phyloP scores from a whole-genome alignment of 2,113 vertebrate species.

The Dipodomys spectabilis region DNA sequence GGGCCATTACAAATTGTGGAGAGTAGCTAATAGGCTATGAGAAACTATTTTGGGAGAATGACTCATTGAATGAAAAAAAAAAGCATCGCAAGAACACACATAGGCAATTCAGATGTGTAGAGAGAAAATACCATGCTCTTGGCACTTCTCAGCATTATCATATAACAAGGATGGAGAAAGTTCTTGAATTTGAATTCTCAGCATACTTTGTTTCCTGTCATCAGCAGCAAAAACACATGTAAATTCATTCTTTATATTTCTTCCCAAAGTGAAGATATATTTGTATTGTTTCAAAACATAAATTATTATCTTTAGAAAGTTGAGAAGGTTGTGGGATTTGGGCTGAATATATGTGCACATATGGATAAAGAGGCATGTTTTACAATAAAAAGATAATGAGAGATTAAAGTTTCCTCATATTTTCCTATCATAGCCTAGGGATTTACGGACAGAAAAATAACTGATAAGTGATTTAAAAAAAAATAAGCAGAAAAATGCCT shows the following conservation, averaged over 20 bases:
- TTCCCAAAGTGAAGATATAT: slow-evolving; percentile 57
- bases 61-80: slow-evolving; percentile 23
- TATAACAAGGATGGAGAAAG: neutral
- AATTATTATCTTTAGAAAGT: slow-evolving; percentile 41
- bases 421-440: slow-evolving; percentile 32
- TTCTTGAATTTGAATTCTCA: slow-evolving; percentile 45
- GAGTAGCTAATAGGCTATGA: slow-evolving; percentile 51
- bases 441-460: slow-evolving; percentile 53
- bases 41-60: slow-evolving; percentile 48
- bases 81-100: neutral
- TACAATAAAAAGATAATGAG: slow-evolving; percentile 29
- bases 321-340: slow-evolving; percentile 47
- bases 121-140: slow-evolving; percentile 13
- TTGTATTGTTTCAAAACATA: slow-evolving; percentile 58
- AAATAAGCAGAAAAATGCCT: slow-evolving; percentile 23
- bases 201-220: slow-evolving; percentile 41
- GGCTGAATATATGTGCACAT: neutral
- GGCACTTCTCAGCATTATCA: neutral
- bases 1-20: slow-evolving; percentile 32
- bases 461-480: slow-evolving; percentile 58
- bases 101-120: neutral
- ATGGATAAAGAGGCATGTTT: neutral
- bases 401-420: slow-evolving; percentile 32
- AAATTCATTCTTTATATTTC: neutral
- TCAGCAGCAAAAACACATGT: slow-evolving; percentile 3